Base-by-base conservation (phyloP, 2,797 vertebrate genomes). In the Bradypodion ventrale region DNA sequence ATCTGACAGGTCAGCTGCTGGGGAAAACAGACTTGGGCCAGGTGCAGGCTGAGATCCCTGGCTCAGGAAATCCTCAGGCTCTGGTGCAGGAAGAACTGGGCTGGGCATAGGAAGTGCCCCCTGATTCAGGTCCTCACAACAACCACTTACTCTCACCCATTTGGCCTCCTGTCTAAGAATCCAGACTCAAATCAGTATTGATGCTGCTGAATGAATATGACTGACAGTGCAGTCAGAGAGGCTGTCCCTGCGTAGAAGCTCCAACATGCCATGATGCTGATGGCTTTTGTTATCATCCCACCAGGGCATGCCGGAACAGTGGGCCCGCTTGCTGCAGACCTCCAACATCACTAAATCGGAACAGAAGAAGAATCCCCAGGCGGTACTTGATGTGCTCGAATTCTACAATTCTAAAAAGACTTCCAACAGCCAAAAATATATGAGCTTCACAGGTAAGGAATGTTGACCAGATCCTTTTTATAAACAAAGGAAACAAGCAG, bases 311-410 rank as follows among this genome's bases (percentile, higher is more conserved):
- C 98, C 98, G 0, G 97, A 99, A 92, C 98, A 99, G 77, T 99
- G 98, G 98, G 98, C 98, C 0, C 97, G 97, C 6, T 95, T 99
- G 72, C 96, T 99, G 75, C 97, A 99, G 93, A 99, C 98, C 0
- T 99, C 98, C 91, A 99, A 99, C 94, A 99, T 99, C 95, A 98
- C 97, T 74, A 98, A 99, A 87, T 96, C 97, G 0, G 98, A 99
- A 93, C 98, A 99, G 94, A 99, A 99, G 96, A 99, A 99, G 95
- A 99, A 99, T 66, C 98, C 98, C 0, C 98, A 99, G 93, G 98
- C 97, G 0, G 98, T 99, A 44, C 94, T 99, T n/a, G 98, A 99
- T 0, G 97, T 98, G 0, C 91, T 99, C 70, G 98, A 99, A 91
- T 99, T 99, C 94, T 99, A 99, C 82, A 98, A 99, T 92, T 98